Evolutionary conservation across 1,140 invertebrate species (phyloP).

Genomic region (Gonatopus flavifemur): DNA sequence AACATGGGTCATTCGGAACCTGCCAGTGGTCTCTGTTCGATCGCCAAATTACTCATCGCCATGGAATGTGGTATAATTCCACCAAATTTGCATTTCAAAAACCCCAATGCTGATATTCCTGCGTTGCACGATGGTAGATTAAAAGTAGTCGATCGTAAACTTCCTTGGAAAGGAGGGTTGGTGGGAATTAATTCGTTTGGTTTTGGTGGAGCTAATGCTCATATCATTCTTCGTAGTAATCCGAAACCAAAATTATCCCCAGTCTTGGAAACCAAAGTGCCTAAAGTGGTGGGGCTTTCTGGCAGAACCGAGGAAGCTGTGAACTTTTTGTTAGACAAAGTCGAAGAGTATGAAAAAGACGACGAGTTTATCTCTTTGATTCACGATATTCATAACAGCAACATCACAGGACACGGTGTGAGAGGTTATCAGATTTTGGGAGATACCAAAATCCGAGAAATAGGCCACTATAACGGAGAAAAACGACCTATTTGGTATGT

Average conservation of each 20-base stretch:
- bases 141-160: slow-evolving; percentile 81
- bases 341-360: slow-evolving; percentile 63
- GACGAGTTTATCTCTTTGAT: slow-evolving; percentile 78
- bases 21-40: slow-evolving; percentile 85
- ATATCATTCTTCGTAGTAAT: slow-evolving; percentile 81
- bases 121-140: slow-evolving; percentile 83
- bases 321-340: slow-evolving; percentile 67
- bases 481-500: slow-evolving; percentile 88
- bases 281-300: slow-evolving; percentile 76
- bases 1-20: slow-evolving; percentile 98
- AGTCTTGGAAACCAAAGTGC: slow-evolving; percentile 58
- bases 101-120: slow-evolving; percentile 86
- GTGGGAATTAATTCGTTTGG: slow-evolving; percentile 94
- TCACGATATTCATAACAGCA: slow-evolving; percentile 70
- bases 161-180: slow-evolving; percentile 81
- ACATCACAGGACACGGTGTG: slow-evolving; percentile 71
- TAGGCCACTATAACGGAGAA: slow-evolving; percentile 52
- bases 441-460: slow-evolving; percentile 47
- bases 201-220: slow-evolving; percentile 96
- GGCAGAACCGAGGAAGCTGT: slow-evolving; percentile 85
- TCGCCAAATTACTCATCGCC: slow-evolving; percentile 88
- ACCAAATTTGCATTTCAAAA: slow-evolving; percentile 85
- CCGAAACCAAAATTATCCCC: slow-evolving; percentile 68
- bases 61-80: slow-evolving; percentile 89
- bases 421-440: slow-evolving; percentile 78